Evolutionary conservation across 2,113 vertebrate genomes (phyloP), one percentile per base, ranked within the genome.

Genomic region (Crotalus viridis): DNA sequence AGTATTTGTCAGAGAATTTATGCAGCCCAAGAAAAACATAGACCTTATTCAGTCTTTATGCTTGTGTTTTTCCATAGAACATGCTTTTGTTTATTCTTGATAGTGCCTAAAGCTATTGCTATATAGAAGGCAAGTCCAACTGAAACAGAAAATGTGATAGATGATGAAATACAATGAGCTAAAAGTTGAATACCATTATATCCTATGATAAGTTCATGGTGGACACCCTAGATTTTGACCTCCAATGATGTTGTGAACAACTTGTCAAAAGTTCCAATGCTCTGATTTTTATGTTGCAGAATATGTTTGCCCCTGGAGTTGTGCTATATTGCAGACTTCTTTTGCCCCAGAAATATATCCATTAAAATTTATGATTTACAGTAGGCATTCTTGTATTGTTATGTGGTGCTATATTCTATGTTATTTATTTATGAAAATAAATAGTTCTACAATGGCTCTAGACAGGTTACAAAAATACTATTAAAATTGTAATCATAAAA

Each of bases 81-180:
- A 17, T 87, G 1, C 12, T 59, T 90, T 46, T 81, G 0, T 13
- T 17, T 43, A 28, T 26, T 54, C 90, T n/a, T 87, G 13, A 52
- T 93, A 92, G 74, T 91, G 22, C 52, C 46, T 74, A 26, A 56
- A 89, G 0, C 24, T 64, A 93, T n/a, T 81, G 17, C 6, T 87
- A 28, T 3, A 87, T 59, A n/a, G 10, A 46, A 90, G 43, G 57
- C 86, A 89, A 81, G 46, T 28, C 46, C 33, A 56, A 85, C 1
- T 91, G 51, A 91, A 93, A 86, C 9, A 5, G 88, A 89, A 94
- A 93, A 74, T 0, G 0, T 10, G 87, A 4, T 0, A 0, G 88
- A 19, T 12, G 48, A 33, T 87, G 91, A 95, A 91, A 46, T 2
- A 1, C 51, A 94, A 61, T 52, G 95, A 93, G 43, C 24, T 74